Conservation (phyloP, 2,888 invertebrate species). For the Callyntrura guangdongensis region DNA sequence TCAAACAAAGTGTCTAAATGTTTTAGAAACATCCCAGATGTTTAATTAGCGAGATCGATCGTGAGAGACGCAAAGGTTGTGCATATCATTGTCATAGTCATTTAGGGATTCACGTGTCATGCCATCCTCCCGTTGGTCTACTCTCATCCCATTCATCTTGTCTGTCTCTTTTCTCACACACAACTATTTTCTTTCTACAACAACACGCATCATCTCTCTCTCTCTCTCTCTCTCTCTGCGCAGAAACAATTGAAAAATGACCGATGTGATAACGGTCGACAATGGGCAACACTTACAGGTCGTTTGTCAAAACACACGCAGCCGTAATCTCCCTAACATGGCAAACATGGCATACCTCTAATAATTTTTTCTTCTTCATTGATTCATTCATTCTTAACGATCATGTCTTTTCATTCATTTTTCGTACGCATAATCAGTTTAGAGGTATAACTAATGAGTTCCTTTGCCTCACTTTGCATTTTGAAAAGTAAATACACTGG, state of each 20-base stretch:
- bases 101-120: conserved; percentile 21
- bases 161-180: no score
- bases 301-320: conserved; percentile 45
- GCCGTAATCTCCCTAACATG: not conserved
- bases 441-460: conserved; percentile 65
- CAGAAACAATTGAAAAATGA: not conserved
- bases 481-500: not conserved
- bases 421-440: not conserved
- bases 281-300: not conserved
- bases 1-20: not conserved
- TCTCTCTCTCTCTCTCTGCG: no score
- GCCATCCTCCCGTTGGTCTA: not conserved
- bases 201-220: no score
- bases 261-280: not conserved
- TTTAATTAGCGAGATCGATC: no score
- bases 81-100: not conserved
- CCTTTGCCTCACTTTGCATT: conserved; percentile 49
- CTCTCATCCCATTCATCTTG: not conserved
- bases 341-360: conserved; percentile 7
- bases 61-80: not conserved
- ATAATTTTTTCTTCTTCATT: conserved; percentile 34
- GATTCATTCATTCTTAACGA: conserved; percentile 1
- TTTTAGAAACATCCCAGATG: not conserved
- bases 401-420: no score
- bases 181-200: not conserved